Percentiles rank a stretch among this genome's conserved stretches.
These are phyloP conservation scores for Lycia hirtaria DNA, from an alignment of 2,888 invertebrate genomes.

Conservation along the genomic window DNA sequence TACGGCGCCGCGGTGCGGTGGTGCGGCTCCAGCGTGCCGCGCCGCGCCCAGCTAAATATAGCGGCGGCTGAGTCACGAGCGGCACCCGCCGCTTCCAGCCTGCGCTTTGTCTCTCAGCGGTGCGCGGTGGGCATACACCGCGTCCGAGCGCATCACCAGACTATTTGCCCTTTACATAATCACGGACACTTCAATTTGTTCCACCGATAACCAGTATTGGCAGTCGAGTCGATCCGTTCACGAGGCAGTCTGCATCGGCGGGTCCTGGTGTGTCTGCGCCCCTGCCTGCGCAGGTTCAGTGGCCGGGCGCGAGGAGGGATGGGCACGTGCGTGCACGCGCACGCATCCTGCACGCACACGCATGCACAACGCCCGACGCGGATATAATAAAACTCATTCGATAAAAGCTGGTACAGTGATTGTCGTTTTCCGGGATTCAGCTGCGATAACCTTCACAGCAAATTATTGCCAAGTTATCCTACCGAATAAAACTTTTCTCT, in stretches of 20 bases:
- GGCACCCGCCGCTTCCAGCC: background rate
- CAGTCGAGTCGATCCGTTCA: too few relatives aligned
- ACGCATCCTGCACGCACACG: background rate
- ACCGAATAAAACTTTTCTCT: background rate
- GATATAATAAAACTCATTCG: too few relatives aligned
- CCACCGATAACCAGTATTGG: background rate
- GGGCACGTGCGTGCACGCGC: too few relatives aligned
- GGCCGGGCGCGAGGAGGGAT: too few relatives aligned
- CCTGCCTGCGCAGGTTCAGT: too few relatives aligned
- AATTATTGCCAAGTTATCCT: background rate
- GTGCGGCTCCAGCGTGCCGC: slow-evolving; percentile 28
- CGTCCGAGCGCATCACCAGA: too few relatives aligned
- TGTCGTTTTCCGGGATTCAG: slow-evolving; percentile 3
- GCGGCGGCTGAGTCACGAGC: slow-evolving; percentile 14
- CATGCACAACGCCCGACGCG: background rate
- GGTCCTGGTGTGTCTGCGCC: too few relatives aligned
- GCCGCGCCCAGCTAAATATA: slow-evolving; percentile 34
- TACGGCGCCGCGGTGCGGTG: background rate
- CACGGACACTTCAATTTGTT: too few relatives aligned
- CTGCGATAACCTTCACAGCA: background rate
- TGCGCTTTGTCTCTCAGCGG: background rate
- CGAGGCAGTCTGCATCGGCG: too few relatives aligned
- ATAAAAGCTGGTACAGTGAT: too few relatives aligned
- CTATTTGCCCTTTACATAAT: too few relatives aligned
- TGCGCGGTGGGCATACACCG: background rate